phyloP scores from a whole-genome alignment of 2,113 vertebrate genomes.

The Gymnogyps californianus region DNA sequence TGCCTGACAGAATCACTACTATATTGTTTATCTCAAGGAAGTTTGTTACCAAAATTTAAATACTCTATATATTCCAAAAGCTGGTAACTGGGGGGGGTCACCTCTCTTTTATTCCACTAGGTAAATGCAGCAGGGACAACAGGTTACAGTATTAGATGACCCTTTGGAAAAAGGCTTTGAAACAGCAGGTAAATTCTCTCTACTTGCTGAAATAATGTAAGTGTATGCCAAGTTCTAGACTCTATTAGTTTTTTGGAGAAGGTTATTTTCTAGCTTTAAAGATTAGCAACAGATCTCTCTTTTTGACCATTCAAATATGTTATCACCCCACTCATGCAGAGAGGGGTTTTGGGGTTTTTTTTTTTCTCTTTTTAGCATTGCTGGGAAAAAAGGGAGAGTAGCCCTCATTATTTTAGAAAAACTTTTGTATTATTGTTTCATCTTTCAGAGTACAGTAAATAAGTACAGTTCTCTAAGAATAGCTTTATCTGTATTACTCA shows the following conservation, averaged over 20 bases:
- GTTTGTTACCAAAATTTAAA: background rate
- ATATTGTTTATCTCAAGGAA: background rate
- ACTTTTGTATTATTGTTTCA: background rate
- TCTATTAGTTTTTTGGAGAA: background rate
- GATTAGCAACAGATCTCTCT: background rate
- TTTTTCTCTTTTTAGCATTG: background rate
- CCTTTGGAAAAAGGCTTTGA: background rate
- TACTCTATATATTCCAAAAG: background rate
- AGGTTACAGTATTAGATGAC: background rate
- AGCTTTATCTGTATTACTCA: background rate
- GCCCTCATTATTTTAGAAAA: background rate
- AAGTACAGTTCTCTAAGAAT: background rate
- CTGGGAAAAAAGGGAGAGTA: background rate
- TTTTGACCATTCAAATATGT: background rate
- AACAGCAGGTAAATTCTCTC: background rate
- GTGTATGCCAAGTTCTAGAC: background rate
- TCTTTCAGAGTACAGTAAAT: background rate
- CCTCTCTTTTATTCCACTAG: background rate
- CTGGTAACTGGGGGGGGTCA: background rate
- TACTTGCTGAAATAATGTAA: background rate
- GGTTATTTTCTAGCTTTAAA: background rate
- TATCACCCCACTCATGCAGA: rapidly evolving
- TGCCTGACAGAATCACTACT: background rate
- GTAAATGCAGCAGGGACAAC: background rate
- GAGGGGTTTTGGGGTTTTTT: background rate